phyloP scores from a whole-genome alignment of 2,888 invertebrate genomes.

The Hemicrepidius hirtus region DNA sequence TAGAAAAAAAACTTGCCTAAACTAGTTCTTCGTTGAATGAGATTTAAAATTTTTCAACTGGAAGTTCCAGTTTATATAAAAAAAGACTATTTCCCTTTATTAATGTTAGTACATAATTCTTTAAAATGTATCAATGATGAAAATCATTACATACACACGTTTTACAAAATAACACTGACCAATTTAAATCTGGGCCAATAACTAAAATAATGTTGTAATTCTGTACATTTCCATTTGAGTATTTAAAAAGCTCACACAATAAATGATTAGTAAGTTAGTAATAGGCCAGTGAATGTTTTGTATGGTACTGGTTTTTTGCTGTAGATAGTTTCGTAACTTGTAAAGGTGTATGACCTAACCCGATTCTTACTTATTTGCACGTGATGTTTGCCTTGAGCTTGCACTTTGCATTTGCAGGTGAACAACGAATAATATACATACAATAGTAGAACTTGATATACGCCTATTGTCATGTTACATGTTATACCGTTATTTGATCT shows the following conservation, averaged over 20 bases:
- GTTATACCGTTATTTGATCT: not conserved
- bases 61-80: no score
- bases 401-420: slow-evolving; percentile 40
- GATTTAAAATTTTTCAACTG: no score
- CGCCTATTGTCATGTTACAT: slow-evolving; percentile 1
- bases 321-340: slow-evolving; percentile 43
- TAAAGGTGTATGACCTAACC: slow-evolving; percentile 59
- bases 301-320: slow-evolving; percentile 33
- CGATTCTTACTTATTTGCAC: slow-evolving; percentile 52
- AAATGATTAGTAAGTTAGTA: slow-evolving; percentile 23
- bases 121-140: not conserved
- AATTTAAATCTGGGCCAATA: slow-evolving; percentile 27
- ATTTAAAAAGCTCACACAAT: slow-evolving; percentile 15
- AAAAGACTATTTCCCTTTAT: no score
- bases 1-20: no score
- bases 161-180: slow-evolving; percentile 14
- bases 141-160: not conserved
- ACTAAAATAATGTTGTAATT: slow-evolving; percentile 5
- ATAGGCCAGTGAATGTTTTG: slow-evolving; percentile 34
- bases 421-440: slow-evolving; percentile 15
- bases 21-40: no score
- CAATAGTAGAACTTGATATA: slow-evolving; percentile 5
- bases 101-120: not conserved
- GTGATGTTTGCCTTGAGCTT: slow-evolving; percentile 61
- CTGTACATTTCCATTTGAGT: slow-evolving; percentile 8